Conservation (phyloP, 2,113 vertebrate genomes). For the Morone chrysops region DNA sequence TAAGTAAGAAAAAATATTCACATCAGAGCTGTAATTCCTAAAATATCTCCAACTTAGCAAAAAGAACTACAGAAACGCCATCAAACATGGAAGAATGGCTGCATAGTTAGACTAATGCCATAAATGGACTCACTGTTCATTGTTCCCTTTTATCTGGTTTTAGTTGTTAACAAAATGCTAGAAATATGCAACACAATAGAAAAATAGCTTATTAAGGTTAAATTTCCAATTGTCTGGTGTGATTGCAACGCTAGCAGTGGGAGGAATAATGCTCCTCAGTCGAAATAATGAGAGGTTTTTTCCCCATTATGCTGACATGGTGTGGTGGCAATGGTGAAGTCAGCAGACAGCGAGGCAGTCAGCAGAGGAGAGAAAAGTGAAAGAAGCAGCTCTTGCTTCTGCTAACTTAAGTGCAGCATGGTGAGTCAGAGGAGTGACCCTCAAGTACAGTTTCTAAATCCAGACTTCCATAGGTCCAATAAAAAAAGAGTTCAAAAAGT, state of each 20-base stretch:
- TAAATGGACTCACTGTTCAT: too few species aligned
- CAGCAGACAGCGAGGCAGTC: background rate
- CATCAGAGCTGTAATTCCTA: background rate
- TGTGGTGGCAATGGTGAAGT: background rate
- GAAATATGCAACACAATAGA: too few species aligned
- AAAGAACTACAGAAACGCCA: background rate
- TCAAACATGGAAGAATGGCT: background rate
- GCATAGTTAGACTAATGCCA: too few species aligned
- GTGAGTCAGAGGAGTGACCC: background rate
- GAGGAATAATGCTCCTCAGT: background rate
- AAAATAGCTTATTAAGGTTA: too few species aligned
- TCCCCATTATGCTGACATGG: background rate
- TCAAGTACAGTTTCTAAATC: background rate
- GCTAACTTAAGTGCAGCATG: background rate
- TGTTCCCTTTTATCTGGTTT: too few species aligned
- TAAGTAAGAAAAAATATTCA: too few species aligned
- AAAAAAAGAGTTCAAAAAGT: background rate
- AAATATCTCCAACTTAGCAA: background rate
- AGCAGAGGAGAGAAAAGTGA: background rate
- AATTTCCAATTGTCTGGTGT: too few species aligned
- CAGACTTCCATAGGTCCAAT: background rate
- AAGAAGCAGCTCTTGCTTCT: background rate
- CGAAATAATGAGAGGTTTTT: background rate
- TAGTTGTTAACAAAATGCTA: too few species aligned
- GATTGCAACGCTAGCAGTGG: too few species aligned